Evolutionary conservation across 2,888 invertebrate genomes (phyloP), one percentile per base, ranked within the genome.

Genomic region (Smittia sp.): DNA sequence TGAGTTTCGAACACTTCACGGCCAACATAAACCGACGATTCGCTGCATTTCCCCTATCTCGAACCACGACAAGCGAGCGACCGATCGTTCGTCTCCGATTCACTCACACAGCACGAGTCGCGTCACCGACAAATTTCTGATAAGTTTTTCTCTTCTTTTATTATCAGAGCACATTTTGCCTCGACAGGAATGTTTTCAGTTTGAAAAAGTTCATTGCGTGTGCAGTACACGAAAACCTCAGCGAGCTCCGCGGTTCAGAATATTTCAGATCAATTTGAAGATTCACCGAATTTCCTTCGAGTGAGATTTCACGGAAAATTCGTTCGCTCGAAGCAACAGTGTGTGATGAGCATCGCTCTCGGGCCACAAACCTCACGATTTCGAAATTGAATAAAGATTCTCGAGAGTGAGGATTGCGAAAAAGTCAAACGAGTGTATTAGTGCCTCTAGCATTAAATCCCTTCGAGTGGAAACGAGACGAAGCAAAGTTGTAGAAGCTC

Each of bases 31-130:
- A 32, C 32, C 15, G 66, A 38, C 13, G 66, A 68, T 68, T 68
- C 68, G 68, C 24, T 68, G 46, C 68, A 68, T 68, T 68, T 68
- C 46, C 46, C 68, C 68, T 68, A 9, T 38, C 18, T 65, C 2
- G 46, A 6, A 46, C 46, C 9, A 41, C 1, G 9, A 24, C 27
- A 65, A 9, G 1, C 32, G 27, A 27, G 11, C 9, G 4, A 68
- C 68, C 41, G 69, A 69, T 69, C 69, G 54, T 52, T 69, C 65
- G 25, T 27, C 13, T 25, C 39, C 38, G 24, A 15, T 27, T 25
- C 69, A 69, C 69, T 46, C 46, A 46, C 46, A 46, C 46, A 46
- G 11, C 46, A 46, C 46, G 46, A 46, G n/a, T n/a, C 32, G 32
- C 38, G 38, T 38, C 38, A 11, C 38, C 6, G 11, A 38, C 38